Evolutionary conservation across 2,888 invertebrate genomes (phyloP).

Genomic region (Linyphia triangularis): DNA sequence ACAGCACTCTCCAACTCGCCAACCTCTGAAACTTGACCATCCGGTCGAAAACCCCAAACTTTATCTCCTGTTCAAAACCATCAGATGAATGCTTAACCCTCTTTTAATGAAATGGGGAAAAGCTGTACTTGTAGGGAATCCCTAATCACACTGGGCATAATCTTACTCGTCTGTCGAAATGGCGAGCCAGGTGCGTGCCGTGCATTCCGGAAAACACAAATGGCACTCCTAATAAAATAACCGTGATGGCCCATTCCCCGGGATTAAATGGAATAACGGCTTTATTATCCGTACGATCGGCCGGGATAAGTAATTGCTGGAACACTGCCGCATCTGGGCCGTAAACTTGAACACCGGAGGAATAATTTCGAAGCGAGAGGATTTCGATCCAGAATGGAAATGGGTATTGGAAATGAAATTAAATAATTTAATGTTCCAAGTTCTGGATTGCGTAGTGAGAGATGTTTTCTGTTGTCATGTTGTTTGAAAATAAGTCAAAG

Average conservation of each 20-base stretch:
- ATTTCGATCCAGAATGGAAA: no score
- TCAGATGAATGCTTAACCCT: not conserved
- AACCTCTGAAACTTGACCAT: not conserved
- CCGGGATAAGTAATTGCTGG: slow-evolving; percentile 27
- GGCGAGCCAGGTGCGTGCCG: not conserved
- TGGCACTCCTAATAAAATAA: slow-evolving; percentile 34
- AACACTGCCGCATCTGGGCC: not conserved
- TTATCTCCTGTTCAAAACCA: not conserved
- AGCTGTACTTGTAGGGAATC: not conserved
- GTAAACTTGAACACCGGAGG: not conserved
- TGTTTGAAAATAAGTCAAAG: no score
- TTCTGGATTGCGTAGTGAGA: no score
- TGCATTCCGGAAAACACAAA: slow-evolving; percentile 25
- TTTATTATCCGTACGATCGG: slow-evolving; percentile 41
- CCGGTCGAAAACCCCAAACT: not conserved
- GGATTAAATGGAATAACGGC: slow-evolving; percentile 37
- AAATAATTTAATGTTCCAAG: no score
- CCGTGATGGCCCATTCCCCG: slow-evolving; percentile 23
- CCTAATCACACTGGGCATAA: slow-evolving; percentile 1
- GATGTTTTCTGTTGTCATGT: no score
- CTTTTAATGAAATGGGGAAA: slow-evolving; percentile 53
- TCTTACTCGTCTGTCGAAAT: not conserved
- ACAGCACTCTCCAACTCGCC: not conserved
- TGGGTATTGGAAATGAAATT: no score
- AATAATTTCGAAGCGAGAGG: no score